These are phyloP conservation scores for Drosophila nr. medialis DNA, from an alignment of 2,888 invertebrate genomes.

Conservation along the genomic window DNA sequence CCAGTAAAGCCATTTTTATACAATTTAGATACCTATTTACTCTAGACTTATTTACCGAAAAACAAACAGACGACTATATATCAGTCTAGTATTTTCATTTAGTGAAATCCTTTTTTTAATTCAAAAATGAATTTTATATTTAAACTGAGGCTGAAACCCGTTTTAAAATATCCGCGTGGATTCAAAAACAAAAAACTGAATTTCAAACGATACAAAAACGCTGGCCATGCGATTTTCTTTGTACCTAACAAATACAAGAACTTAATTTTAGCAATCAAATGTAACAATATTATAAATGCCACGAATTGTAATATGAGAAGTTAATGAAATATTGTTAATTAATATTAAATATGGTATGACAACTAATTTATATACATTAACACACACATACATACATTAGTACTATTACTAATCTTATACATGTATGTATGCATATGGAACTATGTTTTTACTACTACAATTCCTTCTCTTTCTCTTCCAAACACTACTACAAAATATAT, in stretches of 20 bases:
- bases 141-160: background rate
- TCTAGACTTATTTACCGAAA: background rate
- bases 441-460: conserved; percentile 51
- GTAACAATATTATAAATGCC: conserved; percentile 50
- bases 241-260: conserved; percentile 58
- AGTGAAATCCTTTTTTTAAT: conserved; percentile 1
- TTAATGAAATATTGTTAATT: conserved; percentile 66
- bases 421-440: conserved; percentile 21
- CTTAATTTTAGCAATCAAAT: conserved; percentile 50
- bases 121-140: background rate
- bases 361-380: conserved; percentile 62
- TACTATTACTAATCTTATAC: conserved; percentile 29
- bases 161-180: background rate
- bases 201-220: conserved; percentile 38
- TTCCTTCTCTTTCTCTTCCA: conserved; percentile 61
- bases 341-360: conserved; percentile 57
- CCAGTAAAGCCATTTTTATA: conserved; percentile 1
- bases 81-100: background rate
- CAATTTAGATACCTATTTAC: conserved; percentile 10
- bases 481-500: conserved; percentile 39
- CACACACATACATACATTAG: conserved; percentile 30
- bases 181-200: conserved; percentile 1
- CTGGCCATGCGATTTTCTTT: conserved; percentile 68
- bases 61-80: conserved; percentile 3
- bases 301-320: conserved; percentile 59